Base-by-base conservation (phyloP, 1,140 invertebrate species). In the Drosophila dunni region DNA sequence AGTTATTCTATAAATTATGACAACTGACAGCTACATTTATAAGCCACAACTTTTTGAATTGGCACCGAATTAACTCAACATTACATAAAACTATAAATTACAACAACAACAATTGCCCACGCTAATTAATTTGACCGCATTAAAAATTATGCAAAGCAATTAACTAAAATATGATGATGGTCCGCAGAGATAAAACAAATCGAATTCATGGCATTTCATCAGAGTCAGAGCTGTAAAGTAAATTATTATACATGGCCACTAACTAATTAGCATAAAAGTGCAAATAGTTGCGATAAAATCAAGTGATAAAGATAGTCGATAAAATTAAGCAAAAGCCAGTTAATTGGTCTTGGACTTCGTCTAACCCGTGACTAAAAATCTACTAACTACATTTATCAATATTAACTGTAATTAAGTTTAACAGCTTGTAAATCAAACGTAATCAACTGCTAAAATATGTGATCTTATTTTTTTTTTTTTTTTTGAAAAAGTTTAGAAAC, bases 1-100 rank as follows among this genome's bases (percentile, higher is more conserved):
- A 88, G 77, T 80, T 86, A 89, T 88, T 88, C 84, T 88, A 89
- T 88, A 88, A 89, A 88, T 89, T 89, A 88, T 89, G 85, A 89
- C 84, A 88, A 89, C 84, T 81, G 84, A 88, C 84, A 88, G 84
- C 84, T 89, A 89, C 84, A 88, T 88, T 88, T 89, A 88, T 88
- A 83, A 89, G 84, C 80, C 84, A 75, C 84, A 86, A 83, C 79
- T 88, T 75, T 29, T 86, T 86, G 82, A 70, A 81, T 81, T 68
- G 64, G 46, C 57, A 56, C 11, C 48, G 48, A 68, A 68, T 74
- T 72, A 73, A 73, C 82, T 53, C 71, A 57, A 70, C 82, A 88
- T 78, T 64, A 64, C 36, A 53, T 44, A 53, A 53, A 86, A 89
- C 24, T 29, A 88, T 80, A 84, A 77, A 84, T 58, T 79, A 75